These are phyloP conservation scores for Saguinus imperator DNA, from an alignment of 2,113 vertebrate genomes.

Conservation along the genomic window DNA sequence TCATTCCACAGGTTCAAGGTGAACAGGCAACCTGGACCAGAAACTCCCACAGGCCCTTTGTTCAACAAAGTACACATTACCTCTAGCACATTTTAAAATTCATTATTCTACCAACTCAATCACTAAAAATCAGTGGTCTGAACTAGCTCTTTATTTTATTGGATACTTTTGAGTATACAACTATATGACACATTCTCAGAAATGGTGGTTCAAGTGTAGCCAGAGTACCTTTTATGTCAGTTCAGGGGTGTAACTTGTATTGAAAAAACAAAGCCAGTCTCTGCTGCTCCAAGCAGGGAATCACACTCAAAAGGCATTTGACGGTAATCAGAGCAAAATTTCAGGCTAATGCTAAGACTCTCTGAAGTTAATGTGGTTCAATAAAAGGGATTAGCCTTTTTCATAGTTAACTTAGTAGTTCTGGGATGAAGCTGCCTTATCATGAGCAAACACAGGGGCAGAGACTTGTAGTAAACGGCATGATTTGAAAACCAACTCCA, in stretches of 20 bases:
- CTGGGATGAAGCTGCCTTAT: background rate
- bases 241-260: background rate
- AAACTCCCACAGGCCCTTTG: background rate
- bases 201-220: background rate
- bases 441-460: background rate
- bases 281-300: background rate
- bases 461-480: background rate
- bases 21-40: background rate
- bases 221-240: fast-evolving
- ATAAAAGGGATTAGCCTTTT: background rate
- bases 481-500: background rate
- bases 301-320: background rate
- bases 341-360: background rate
- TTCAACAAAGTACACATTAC: background rate
- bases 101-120: background rate
- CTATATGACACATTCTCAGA: fast-evolving
- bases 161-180: background rate
- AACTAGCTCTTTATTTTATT: background rate
- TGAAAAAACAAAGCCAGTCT: background rate
- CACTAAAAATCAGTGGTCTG: background rate
- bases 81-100: background rate
- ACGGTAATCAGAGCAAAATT: background rate
- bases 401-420: background rate
- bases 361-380: background rate
- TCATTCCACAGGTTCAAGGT: background rate